Base-by-base conservation (phyloP, 2,888 invertebrate genomes). In the Aleiodes alternator region DNA sequence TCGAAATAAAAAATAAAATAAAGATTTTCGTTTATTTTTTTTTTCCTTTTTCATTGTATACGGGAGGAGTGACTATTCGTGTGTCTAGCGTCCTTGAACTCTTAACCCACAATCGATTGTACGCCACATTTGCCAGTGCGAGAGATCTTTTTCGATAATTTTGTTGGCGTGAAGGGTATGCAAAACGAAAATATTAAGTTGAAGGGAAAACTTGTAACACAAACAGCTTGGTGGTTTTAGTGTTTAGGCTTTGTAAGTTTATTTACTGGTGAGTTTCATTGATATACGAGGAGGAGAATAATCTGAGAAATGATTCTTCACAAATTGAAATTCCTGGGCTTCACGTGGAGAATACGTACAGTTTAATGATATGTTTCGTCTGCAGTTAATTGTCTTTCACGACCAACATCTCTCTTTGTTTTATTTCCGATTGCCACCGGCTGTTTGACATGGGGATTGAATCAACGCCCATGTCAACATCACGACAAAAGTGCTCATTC, bases 81-180 rank as follows among this genome's bases (percentile, higher is more conserved):
- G 64, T 48, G 57, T 68, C 76, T 75, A 64, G 74, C 79, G 76
- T 69, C 83, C 83, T 83, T 82, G 83, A 83, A 83, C 83, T 83
- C 80, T 81, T 80, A 82, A 79, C 83, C 83, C 77, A 77, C 80
- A 81, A 81, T 80, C 80, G 78, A 80, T 80, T 81, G 76, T 71
- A 78, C 75, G 72, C 64, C 75, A 76, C 72, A 38, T 59, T 72
- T 68, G 64, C 70, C 53, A 68, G 68, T 68, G 55, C 51, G 70
- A 51, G 64, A 69, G 70, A 74, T 70, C 61, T 53, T 66, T 66
- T 56, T 57, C 57, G 73, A 73, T 73, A 73, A 73, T 73, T 68
- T 57, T 56, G 68, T 48, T 50, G 56, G 66, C 56, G 68, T 53
- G 68, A 68, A 53, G 72, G 53, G 64, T 76, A 64, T 72, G 69